Conservation (phyloP, 2,888 invertebrate species). For the Mythimna pallens region DNA sequence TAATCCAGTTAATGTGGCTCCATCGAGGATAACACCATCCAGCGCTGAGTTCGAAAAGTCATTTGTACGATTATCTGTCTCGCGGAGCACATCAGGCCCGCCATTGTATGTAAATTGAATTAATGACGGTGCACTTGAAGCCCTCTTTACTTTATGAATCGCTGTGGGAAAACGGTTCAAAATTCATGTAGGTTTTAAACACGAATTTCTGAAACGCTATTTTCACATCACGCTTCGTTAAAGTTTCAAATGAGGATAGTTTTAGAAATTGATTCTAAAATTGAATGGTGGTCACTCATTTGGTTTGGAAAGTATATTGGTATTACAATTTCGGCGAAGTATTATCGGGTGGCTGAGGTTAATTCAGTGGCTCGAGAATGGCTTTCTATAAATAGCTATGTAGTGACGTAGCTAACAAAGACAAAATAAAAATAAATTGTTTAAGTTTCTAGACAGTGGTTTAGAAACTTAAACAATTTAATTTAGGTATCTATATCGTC, state of each 20-base stretch:
- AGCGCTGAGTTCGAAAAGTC: conserved; percentile 83
- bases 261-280: conserved; percentile 37
- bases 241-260: conserved; percentile 22
- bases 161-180: conserved; percentile 56
- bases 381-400: background rate
- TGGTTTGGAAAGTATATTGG: conserved; percentile 22
- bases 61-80: conserved; percentile 88
- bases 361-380: background rate
- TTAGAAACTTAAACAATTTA: background rate
- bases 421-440: too few species aligned
- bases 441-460: background rate
- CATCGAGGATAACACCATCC: conserved; percentile 74
- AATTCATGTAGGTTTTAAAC: conserved; percentile 52
- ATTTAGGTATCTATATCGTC: background rate
- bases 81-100: conserved; percentile 81
- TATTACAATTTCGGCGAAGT: conserved; percentile 15
- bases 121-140: conserved; percentile 81
- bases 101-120: conserved; percentile 86
- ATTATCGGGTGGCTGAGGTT: background rate
- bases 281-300: conserved; percentile 28
- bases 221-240: conserved; percentile 28
- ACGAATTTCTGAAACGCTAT: conserved; percentile 28
- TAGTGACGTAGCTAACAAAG: too few species aligned
- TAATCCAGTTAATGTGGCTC: conserved; percentile 55
- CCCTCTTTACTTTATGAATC: conserved; percentile 72